These are phyloP conservation scores for Agelastica alni DNA, from an alignment of 2,888 invertebrate species.

Conservation along the genomic window DNA sequence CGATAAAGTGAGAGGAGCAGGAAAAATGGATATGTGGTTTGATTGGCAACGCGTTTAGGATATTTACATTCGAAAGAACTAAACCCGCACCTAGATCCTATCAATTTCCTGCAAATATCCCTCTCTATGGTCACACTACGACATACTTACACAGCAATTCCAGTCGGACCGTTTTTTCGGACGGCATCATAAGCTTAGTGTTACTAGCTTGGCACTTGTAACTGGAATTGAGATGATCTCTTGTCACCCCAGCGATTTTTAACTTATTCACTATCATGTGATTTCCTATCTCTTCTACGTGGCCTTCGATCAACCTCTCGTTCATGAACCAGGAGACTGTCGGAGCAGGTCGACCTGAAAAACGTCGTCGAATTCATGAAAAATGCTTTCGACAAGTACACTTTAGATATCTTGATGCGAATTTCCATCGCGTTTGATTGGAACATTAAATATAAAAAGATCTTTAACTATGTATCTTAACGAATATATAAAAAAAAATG, in stretches of 20 bases:
- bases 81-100: not conserved
- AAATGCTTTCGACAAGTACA: slow-evolving; percentile 8
- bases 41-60: not conserved
- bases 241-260: slow-evolving; percentile 72
- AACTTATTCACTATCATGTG: slow-evolving; percentile 81
- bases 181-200: slow-evolving; percentile 82
- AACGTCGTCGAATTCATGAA: slow-evolving; percentile 4
- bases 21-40: no score
- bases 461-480: no score
- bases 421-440: slow-evolving; percentile 8
- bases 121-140: not conserved
- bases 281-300: slow-evolving; percentile 70
- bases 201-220: slow-evolving; percentile 88
- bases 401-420: slow-evolving; percentile 13
- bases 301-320: slow-evolving; percentile 71
- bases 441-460: slow-evolving; percentile 2
- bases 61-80: not conserved
- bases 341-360: slow-evolving; percentile 78
- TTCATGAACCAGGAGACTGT: slow-evolving; percentile 85
- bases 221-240: slow-evolving; percentile 81
- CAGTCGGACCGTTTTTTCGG: slow-evolving; percentile 79
- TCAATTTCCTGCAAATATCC: not conserved
- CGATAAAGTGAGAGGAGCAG: no score
- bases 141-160: slow-evolving; percentile 79
- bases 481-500: no score